phyloP scores from a whole-genome alignment of 2,113 vertebrate species.

The Falco punctatus region DNA sequence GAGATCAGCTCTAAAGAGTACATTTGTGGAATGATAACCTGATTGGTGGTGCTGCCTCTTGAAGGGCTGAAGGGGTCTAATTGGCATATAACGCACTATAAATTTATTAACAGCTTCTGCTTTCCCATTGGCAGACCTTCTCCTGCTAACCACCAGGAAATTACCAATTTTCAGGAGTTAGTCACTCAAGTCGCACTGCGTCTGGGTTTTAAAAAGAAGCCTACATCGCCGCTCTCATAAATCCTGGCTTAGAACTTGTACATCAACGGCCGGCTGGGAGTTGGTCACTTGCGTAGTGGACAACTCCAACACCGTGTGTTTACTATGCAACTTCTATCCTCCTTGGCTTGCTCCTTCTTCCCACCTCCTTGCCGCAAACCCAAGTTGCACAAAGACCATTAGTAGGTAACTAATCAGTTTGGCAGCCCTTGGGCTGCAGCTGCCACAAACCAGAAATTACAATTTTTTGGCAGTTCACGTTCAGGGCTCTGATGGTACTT shows the following conservation, averaged over 20 bases:
- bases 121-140: conserved; percentile 60
- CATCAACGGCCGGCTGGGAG: background rate
- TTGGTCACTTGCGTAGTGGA: background rate
- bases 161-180: conserved; percentile 77
- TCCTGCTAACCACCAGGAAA: conserved; percentile 74
- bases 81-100: conserved; percentile 77
- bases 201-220: conserved; percentile 35
- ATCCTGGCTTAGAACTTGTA: background rate
- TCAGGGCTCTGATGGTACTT: conserved; percentile 65
- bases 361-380: background rate
- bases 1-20: conserved; percentile 43
- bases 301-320: background rate
- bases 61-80: conserved; percentile 62
- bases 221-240: background rate
- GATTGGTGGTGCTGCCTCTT: conserved; percentile 51
- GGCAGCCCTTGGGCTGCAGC: conserved; percentile 15
- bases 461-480: background rate
- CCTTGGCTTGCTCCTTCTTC: background rate
- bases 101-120: conserved; percentile 70
- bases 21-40: conserved; percentile 32
- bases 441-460: background rate
- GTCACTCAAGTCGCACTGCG: conserved; percentile 66
- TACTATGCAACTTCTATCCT: background rate
- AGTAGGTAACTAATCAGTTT: background rate
- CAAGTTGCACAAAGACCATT: background rate